Conservation (phyloP, 2,797 vertebrate species). For the Coendou prehensilis region DNA sequence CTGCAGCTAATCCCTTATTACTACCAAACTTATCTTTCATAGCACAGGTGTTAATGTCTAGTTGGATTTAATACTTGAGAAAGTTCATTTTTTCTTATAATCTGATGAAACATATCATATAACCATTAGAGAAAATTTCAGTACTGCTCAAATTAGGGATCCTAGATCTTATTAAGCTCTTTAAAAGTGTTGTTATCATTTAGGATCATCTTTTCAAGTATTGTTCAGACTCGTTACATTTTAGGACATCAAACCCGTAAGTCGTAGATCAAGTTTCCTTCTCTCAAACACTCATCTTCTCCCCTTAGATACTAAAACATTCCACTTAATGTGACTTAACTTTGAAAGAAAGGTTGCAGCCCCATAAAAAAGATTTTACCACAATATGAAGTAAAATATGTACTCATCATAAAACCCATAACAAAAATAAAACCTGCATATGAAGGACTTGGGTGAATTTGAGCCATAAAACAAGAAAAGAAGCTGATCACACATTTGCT, state of each 20-base stretch:
- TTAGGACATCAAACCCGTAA: constrained; percentile 7
- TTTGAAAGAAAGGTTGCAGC: constrained; percentile 54
- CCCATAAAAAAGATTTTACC: constrained; percentile 3
- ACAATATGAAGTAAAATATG: constrained; percentile 9
- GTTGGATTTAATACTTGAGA: background rate
- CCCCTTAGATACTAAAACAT: constrained; percentile 27
- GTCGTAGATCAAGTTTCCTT: constrained; percentile 38
- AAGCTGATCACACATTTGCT: constrained; percentile 71
- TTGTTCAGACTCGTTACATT: background rate
- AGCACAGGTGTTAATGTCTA: background rate
- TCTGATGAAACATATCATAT: background rate
- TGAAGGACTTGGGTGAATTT: constrained; percentile 66
- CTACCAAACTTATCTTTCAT: background rate
- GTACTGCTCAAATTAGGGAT: background rate
- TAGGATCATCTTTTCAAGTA: background rate
- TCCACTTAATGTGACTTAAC: constrained; percentile 58
- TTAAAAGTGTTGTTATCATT: background rate
- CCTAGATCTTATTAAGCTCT: constrained; percentile 19
- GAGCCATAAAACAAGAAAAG: constrained; percentile 67
- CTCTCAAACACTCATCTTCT: constrained; percentile 22
- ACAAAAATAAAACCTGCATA: constrained; percentile 63
- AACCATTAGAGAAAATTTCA: background rate
- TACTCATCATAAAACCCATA: constrained; percentile 67
- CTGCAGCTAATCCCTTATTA: background rate
- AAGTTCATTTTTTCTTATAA: background rate